Conservation (phyloP, 2,113 vertebrate genomes). For the Halichoeres trimaculatus region DNA sequence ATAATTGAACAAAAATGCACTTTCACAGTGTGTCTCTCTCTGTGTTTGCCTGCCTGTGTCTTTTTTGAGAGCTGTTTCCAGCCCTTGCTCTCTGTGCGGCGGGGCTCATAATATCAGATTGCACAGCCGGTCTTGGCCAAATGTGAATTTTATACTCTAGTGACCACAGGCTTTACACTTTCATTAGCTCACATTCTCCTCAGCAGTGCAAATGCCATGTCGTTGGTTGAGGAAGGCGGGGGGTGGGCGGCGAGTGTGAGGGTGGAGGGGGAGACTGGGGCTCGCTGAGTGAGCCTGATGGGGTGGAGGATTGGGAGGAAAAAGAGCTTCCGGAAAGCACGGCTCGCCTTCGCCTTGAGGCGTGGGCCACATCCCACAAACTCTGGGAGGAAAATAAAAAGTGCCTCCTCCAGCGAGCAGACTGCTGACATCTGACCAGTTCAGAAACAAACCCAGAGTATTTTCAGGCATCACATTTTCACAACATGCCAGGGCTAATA, state of each 20-base stretch:
- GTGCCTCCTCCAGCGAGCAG: conserved; percentile 9
- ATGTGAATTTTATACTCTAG: conserved; percentile 89
- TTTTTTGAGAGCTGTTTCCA: conserved; percentile 56
- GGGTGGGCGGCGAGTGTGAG: not conserved
- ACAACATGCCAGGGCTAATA: not conserved
- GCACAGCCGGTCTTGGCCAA: conserved; percentile 82
- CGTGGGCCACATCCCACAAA: conserved; percentile 10
- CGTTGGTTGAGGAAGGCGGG: conserved; percentile 63
- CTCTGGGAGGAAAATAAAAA: conserved; percentile 18
- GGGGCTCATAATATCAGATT: conserved; percentile 86
- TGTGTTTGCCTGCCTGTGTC: conserved; percentile 27
- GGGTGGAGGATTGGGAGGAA: conserved; percentile 40
- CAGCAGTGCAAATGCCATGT: conserved; percentile 84
- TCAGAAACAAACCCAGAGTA: not conserved
- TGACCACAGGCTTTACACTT: conserved; percentile 87
- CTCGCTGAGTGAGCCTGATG: conserved; percentile 74
- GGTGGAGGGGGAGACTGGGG: not conserved
- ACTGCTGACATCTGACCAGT: conserved; percentile 11
- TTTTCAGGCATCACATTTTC: not conserved
- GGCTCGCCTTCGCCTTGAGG: conserved; percentile 10
- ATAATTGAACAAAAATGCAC: not conserved
- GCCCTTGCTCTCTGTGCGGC: conserved; percentile 54
- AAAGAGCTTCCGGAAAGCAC: conserved; percentile 47
- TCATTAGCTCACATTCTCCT: conserved; percentile 89
- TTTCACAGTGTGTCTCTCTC: conserved; percentile 4